Evolutionary conservation across 2,888 invertebrate species (phyloP), one percentile per base, ranked within the genome.

Genomic region (Myopa tessellatipennis): DNA sequence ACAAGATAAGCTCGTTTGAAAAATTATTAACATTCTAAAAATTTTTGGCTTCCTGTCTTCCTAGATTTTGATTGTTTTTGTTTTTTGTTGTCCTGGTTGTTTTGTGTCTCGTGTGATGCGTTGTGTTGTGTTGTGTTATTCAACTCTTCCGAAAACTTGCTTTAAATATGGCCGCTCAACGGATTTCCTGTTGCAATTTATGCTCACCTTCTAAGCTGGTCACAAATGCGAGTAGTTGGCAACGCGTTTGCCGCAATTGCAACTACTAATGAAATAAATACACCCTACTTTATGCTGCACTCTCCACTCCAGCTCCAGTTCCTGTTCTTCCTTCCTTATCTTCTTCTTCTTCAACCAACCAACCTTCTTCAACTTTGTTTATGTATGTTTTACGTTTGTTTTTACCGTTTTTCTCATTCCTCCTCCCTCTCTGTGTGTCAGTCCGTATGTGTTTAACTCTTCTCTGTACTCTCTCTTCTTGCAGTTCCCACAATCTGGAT

Each of bases 401-500:
- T 16, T 65, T 16, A 34, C 58, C 10, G 3, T 26, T n/a, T 4
- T 58, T 34, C 36, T 55, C 71, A 52, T 36, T 5, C 14, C 38
- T 34, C 61, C 55, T 74, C 16, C 70, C 10, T 45, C 7, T 8
- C 45, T 1, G 7, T 45, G 45, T n/a, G n/a, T n/a, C n/a, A n/a
- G n/a, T n/a, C n/a, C n/a, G n/a, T 10, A 45, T 45, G 3, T 45
- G 45, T 45, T 45, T 45, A 45, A 58, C 79, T 26, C 74, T 45
- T 45, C 10, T 45, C 10, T 45, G 7, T 1, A 3, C 45, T 12
- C 70, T 77, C 76, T 34, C 55, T 74, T 60, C 71, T 79, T 36
- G 36, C 65, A 52, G 78, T 60, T 78, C 63, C 61, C 61, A 83
- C 52, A 83, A 92, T 80, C 88, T 97, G 77, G 95, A 95, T 84